Base-by-base conservation (phyloP, 2,797 vertebrate genomes). In the Allobates femoralis region DNA sequence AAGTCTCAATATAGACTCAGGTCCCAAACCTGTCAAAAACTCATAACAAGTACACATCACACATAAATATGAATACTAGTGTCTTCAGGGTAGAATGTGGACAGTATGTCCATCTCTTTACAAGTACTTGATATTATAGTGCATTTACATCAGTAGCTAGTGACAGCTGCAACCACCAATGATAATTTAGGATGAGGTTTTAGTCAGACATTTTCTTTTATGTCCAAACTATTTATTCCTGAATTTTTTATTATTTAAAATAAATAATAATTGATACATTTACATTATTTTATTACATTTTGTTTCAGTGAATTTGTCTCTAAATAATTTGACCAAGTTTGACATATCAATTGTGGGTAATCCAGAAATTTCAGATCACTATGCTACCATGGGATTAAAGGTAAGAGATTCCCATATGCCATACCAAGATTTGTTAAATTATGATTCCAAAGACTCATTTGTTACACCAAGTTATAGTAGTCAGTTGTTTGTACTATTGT, bases 301-400 rank as follows among this genome's bases (percentile, higher is more conserved):
- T 18, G 41, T 69, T 53, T 30, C 32, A 85, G 83, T 71, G 32
- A 85, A 69, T 64, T 19, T 71, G 28, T 28, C 62, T 19, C 5
- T 85, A 30, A 26, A 23, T 79, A 5, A 12, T 7, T 5, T 19
- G 4, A 32, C 79, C 3, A 62, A 34, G 16, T 0, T 79, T 23
- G 75, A 85, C 15, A 0, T 85, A 11, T 55, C 75, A n/a, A 75
- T 85, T 69, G 50, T 79, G n/a, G 53, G 50, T 71, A 18, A 79
- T 14, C 75, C 62, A 69, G 51, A 55, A 6, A 55, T 85, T 56
- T 28, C 75, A 19, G 62, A 79, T 12, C 62, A 41, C 0, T 56
- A 56, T 37, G 83, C 62, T 41, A 64, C 56, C 11, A 14, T 85
- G 46, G 75, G 34, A 56, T 21, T 77, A 32, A 79, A 85, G 83